Evolutionary conservation across 2,888 invertebrate genomes (phyloP).

Genomic region (Melinaea marsaeus): DNA sequence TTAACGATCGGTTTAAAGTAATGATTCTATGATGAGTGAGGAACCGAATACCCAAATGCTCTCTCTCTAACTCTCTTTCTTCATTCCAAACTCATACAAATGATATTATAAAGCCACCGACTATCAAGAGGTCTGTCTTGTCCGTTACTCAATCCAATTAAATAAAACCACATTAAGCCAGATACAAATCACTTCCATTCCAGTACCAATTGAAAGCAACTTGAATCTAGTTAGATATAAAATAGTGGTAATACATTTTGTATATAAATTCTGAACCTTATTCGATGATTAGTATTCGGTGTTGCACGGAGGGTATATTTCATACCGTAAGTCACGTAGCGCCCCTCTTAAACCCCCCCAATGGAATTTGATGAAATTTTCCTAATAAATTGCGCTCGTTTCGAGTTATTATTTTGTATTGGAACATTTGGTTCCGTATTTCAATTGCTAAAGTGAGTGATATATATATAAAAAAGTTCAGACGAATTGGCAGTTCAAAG

Average conservation of each 20-base stretch:
- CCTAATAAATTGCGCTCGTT: slow-evolving; percentile 21
- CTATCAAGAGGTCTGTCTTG: no score
- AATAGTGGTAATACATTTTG: not conserved
- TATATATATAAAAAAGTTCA: not conserved
- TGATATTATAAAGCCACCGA: no score
- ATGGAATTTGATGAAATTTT: slow-evolving; percentile 32
- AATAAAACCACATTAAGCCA: not conserved
- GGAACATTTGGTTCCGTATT: not conserved
- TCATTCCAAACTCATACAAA: no score
- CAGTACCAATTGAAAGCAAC: not conserved
- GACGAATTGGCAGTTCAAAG: no score
- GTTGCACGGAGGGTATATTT: slow-evolving; percentile 22
- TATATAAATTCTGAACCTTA: slow-evolving; percentile 21
- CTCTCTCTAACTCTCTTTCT: no score
- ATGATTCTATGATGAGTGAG: no score
- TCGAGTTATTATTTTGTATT: not conserved
- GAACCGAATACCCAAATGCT: no score
- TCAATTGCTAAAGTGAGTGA: not conserved
- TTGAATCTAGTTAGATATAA: not conserved
- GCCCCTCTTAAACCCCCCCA: slow-evolving; percentile 24
- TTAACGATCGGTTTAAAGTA: no score
- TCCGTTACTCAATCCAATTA: not conserved
- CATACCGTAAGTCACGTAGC: slow-evolving; percentile 21
- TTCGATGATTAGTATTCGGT: slow-evolving; percentile 26
- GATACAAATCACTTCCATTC: not conserved